Base-by-base conservation (phyloP, 2,797 vertebrate genomes). In the Malurus splendens region DNA sequence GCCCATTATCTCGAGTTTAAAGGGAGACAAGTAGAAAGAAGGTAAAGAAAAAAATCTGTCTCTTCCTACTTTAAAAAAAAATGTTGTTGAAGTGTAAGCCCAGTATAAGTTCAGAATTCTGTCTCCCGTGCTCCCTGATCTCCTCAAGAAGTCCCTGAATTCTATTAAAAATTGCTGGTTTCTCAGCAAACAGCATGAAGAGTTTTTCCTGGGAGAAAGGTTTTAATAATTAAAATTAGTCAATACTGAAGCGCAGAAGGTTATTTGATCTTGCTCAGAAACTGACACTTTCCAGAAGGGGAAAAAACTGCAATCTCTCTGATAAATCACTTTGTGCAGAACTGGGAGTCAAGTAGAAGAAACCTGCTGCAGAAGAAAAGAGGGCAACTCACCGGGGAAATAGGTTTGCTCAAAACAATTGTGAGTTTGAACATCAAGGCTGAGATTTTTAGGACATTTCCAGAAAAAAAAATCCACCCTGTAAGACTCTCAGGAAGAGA, bases 151-250 rank as follows among this genome's bases (percentile, higher is more conserved):
- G 86, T 87, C 94, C 86, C 93, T 91, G 92, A 95, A 95, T 96
- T 92, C 90, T 88, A 90, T 96, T 82, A 94, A 95, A 96, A 95
- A 92, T 85, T 87, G 79, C 73, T 93, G 74, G 81, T 87, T 95
- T 96, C 95, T 96, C 56, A 10, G 87, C 87, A 95, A 96, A 96
- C 82, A 94, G 82, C 77, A 90, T 60, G 80, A 87, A 91, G 60
- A 48, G 41, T 73, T 94, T 91, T 97, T 96, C 95, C 94, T 94
- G 83, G 89, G 91, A 96, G 94, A 94, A 95, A 81, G 82, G 80
- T 93, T 97, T 97, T 96, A 97, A 97, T 97, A 97, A 96, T 97
- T 97, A 96, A 97, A 97, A 95, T 95, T 95, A 96, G 88, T 94
- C 95, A 94, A 92, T 94, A 92, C 83, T 28, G 88, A 95, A 93